These are phyloP conservation scores for Castor canadensis DNA, from an alignment of 2,113 vertebrate species.

Conservation along the genomic window DNA sequence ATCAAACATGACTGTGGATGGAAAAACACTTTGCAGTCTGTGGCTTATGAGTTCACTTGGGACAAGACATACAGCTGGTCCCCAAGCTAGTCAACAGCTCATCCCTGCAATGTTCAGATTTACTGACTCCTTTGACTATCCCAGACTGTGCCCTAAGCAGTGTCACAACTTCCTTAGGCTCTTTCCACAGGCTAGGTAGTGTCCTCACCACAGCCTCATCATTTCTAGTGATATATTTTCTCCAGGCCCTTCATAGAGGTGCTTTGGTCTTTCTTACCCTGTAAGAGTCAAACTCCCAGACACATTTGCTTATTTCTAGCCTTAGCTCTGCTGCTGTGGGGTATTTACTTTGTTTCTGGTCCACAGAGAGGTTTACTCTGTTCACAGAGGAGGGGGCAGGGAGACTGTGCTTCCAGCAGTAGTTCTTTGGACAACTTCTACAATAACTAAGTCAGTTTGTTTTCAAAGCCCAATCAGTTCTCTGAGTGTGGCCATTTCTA, in stretches of 20 bases:
- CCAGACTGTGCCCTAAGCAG: not conserved
- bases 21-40: not conserved
- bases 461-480: not conserved
- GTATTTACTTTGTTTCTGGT: not conserved
- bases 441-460: not conserved
- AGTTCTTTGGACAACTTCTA: not conserved
- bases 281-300: not conserved
- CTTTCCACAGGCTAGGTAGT: not conserved
- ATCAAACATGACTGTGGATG: not conserved
- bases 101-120: not conserved
- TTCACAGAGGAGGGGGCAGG: too few relatives aligned
- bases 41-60: not conserved
- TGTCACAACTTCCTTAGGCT: not conserved
- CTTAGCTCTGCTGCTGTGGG: not conserved
- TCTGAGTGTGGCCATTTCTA: not conserved
- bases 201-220: not conserved
- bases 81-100: not conserved
- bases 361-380: not conserved
- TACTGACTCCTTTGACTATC: not conserved
- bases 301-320: not conserved
- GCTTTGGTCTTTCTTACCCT: not conserved
- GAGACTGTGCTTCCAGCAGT: not conserved
- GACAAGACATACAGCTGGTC: not conserved
- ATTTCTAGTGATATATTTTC: not conserved
- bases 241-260: rapidly evolving